Percentiles rank a stretch among this genome's conserved stretches.
phyloP scores from a whole-genome alignment of 2,113 vertebrate genomes.

The Sylvilagus bachmani region DNA sequence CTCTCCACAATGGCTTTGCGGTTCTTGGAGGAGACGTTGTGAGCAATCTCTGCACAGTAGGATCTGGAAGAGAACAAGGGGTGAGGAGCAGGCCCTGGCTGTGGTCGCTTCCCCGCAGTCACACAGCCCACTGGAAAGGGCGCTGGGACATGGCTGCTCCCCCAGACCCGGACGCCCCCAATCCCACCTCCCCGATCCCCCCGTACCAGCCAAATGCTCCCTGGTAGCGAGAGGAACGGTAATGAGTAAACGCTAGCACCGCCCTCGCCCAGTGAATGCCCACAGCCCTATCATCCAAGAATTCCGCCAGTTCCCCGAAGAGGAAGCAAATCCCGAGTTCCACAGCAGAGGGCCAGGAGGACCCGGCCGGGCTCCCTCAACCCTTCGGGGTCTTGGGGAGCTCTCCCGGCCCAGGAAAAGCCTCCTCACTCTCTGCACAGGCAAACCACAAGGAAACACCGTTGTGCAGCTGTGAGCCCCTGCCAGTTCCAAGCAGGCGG shows the following conservation, averaged over 20 bases:
- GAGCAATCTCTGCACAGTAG: conserved; percentile 98
- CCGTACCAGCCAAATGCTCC: background rate
- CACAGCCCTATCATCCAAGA: background rate
- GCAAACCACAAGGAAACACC: no score
- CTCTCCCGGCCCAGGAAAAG: background rate
- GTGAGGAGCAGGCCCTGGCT: background rate
- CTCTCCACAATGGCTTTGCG: conserved; percentile 98
- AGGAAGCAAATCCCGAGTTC: background rate
- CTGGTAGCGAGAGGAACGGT: background rate
- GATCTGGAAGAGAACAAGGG: conserved; percentile 88
- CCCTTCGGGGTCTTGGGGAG: background rate
- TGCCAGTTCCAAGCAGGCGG: background rate
- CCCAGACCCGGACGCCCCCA: background rate
- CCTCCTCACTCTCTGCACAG: background rate
- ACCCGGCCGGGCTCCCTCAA: background rate
- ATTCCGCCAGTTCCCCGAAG: background rate
- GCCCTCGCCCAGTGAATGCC: background rate
- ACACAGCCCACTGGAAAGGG: no score
- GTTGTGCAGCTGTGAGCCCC: background rate
- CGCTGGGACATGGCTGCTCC: background rate
- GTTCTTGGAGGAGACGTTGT: conserved; percentile 99
- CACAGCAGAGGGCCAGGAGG: background rate
- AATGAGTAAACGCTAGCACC: background rate
- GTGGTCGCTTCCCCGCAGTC: background rate
- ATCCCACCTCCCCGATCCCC: background rate